Evolutionary conservation across 2,113 vertebrate genomes (phyloP), one percentile per base, ranked within the genome.

Genomic region (Motacilla tschutschensis): DNA sequence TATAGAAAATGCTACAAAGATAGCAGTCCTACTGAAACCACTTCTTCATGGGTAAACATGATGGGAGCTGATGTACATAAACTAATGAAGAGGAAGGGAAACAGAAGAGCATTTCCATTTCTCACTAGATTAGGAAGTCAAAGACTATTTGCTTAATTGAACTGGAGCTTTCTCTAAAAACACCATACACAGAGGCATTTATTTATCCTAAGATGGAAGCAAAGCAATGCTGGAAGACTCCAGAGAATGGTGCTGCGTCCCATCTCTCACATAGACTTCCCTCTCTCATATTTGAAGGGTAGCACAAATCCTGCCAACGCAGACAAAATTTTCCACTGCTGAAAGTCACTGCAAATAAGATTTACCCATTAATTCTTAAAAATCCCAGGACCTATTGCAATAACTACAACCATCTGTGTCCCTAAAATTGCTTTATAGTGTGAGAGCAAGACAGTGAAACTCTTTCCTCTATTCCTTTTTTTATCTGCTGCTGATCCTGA

Each of bases 1-100:
- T 91, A 36, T 44, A 73, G 47, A 79, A 84, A 91, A 90, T 83
- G 51, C 33, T 84, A 85, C 78, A 73, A 94, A 91, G 80, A 55
- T 25, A 89, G 75, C 44, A 88, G 64, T 70, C 71, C 70, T 88
- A 59, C 59, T 73, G 75, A 95, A 94, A 89, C n/a, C 46, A 60
- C 65, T 85, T 89, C 73, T 92, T 83, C 6, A 8, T 1, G 14
- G 36, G 66, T 92, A 92, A 92, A 93, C 81, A 82, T 53, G 76
- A 86, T 70, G 72, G 71, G 64, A 87, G 51, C 18, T 69, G 73
- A 74, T 87, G 76, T 87, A 67, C 46, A 83, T 77, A 85, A 85
- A 64, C 78, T 81, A 92, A 84, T 74, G 55, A 92, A 92, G 67
- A 81, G 66, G 48, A 89, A 89, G 64, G 48, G 40, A 89, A 43